These are phyloP conservation scores for Syngnathus typhle DNA, from an alignment of 2,113 vertebrate species.

Conservation along the genomic window DNA sequence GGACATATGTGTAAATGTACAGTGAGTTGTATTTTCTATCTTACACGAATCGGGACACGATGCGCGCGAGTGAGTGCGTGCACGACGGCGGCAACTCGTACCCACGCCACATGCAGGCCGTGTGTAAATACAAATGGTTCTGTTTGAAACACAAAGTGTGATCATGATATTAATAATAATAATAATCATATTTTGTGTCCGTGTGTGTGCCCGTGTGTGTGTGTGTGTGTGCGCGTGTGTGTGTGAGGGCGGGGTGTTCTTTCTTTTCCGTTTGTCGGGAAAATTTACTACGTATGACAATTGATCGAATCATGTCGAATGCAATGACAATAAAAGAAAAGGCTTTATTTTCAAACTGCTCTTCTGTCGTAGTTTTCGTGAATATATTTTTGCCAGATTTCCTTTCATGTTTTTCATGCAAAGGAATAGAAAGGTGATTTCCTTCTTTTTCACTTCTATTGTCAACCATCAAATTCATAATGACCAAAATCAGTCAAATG, in stretches of 20 bases:
- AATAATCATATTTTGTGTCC: slow-evolving; percentile 81
- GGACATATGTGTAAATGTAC: slow-evolving; percentile 91
- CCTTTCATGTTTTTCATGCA: background rate
- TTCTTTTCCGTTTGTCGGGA: slow-evolving; percentile 77
- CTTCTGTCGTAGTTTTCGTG: background rate
- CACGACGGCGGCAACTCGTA: slow-evolving; percentile 70
- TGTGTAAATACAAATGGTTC: slow-evolving; percentile 79
- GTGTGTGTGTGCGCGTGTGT: slow-evolving; percentile 49
- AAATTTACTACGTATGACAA: slow-evolving; percentile 96
- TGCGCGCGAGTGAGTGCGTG: slow-evolving; percentile 75
- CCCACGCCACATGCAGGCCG: slow-evolving; percentile 80
- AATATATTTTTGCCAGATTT: background rate
- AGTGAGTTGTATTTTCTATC: slow-evolving; percentile 90
- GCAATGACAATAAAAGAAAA: slow-evolving; percentile 99
- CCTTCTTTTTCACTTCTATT: background rate
- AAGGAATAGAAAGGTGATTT: background rate
- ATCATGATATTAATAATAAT: slow-evolving; percentile 20
- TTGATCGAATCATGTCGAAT: slow-evolving; percentile 98
- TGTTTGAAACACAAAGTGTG: slow-evolving; percentile 88
- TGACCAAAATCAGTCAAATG: background rate
- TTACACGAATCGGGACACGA: slow-evolving; percentile 70
- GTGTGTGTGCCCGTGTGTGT: slow-evolving; percentile 60
- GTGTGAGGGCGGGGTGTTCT: slow-evolving; percentile 76
- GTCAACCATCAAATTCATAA: background rate
- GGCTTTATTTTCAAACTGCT: slow-evolving; percentile 92